Base-by-base conservation (phyloP, 2,888 invertebrate genomes). In the Arge pagana region DNA sequence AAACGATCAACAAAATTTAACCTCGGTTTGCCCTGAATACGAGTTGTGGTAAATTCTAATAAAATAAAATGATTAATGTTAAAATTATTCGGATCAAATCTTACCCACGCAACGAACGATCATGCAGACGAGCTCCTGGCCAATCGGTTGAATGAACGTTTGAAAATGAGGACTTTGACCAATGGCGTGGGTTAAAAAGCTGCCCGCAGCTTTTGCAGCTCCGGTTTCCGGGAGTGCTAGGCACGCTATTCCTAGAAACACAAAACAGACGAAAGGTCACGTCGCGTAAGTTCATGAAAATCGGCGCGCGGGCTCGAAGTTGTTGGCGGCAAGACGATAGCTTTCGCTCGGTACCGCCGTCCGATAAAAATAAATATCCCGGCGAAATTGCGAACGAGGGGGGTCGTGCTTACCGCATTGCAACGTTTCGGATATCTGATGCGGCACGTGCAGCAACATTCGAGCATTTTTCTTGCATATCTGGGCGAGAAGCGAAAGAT, bases 391-490 rank as follows among this genome's bases (percentile, higher is more conserved):
- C 23, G 6, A 48, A n/a, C 26, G 26, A 23, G 26, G 11, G 1
- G n/a, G n/a, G 19, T 48, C 8, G 3, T 19, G 60, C 64, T 61
- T 49, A 74, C 74, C 75, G 23, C 81, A 81, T 60, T 69, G 77
- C 60, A 74, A 64, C 62, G 79, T 77, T 50, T 77, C 70, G 19
- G 68, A 68, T 33, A 77, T 67, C 52, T 77, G 74, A 37, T 77
- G 76, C 8, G 79, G 70, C 4, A 71, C 62, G 39, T 67, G 74
- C 52, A 76, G 71, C 41, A 77, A 70, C 61, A 77, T 65, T 50
- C 65, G 68, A n/a, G 58, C 60, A 54, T 81, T 82, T 70, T 88
- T 90, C 76, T 85, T 89, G 42, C 85, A 80, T 53, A 89, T 72
- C 50, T 85, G 82, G 4, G 83, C 79, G 16, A 90, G 77, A 56